Evolutionary conservation across 1,140 invertebrate species (phyloP), one percentile per base, ranked within the genome.

Genomic region (Coenobita brevimanus): DNA sequence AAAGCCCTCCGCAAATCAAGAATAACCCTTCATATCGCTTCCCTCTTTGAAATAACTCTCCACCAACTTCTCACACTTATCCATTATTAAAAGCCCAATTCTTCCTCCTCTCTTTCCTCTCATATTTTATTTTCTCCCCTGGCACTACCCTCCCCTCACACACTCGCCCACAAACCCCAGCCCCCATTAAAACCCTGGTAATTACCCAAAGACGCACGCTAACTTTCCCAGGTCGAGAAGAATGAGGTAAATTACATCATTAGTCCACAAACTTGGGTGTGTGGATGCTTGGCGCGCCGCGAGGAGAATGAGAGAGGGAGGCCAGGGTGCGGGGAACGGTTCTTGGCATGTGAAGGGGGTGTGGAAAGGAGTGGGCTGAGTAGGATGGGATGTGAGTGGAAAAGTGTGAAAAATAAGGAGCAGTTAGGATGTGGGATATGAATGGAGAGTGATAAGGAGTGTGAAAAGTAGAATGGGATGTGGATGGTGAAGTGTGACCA

Each of bases 241-340:
- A 71, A 71, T 71, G 67, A 71, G 67, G 33, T 38, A 71, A 71
- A 71, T 71, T 71, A 71, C 67, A 71, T 71, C 67, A 71, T 71
- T 71, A 71, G 67, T 30, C 41, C 41, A 38, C 67, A 71, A 71
- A 33, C 67, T 71, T 33, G 36, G 67, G 6, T 27, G 24, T 13
- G 27, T 27, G 67, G 67, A 3, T 71, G 67, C 33, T 21, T 71
- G 67, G 62, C 62, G 3, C 1, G 62, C 10, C 3, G 62, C 3
- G 3, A 33, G 67, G 36, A 38, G 24, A 38, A 24, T 67, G n/a
- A 33, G 62, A 24, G 62, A 38, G 41, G 41, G 41, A 13, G 67
- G 36, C n/a, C 54, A 57, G 13, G 54, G 13, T 57, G 54, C 10
- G 13, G 54, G 67, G 36, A 38, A 38, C 62, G 36, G 67, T 30